These are phyloP conservation scores for Drosophila paulistorum DNA, from an alignment of 1,140 invertebrate species.

Conservation along the genomic window DNA sequence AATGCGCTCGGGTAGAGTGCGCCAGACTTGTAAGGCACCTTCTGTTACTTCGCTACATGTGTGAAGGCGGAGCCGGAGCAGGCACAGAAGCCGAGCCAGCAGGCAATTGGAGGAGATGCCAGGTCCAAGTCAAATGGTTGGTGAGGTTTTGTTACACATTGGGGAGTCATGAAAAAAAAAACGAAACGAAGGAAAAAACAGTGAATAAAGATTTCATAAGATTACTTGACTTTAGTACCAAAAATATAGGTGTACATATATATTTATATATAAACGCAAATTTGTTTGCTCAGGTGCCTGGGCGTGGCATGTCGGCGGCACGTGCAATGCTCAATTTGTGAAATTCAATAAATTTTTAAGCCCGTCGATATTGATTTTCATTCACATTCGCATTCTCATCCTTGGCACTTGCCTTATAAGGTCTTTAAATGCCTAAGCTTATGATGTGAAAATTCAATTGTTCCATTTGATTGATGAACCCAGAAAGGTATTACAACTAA, in stretches of 20 bases:
- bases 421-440: constrained; percentile 50
- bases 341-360: constrained; percentile 61
- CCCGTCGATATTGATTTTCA: constrained; percentile 48
- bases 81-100: neutral
- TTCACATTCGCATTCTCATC: neutral
- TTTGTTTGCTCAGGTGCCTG: constrained; percentile 65
- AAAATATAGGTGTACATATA: constrained; percentile 12
- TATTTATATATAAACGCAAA: constrained; percentile 20
- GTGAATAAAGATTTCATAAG: constrained; percentile 67
- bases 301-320: constrained; percentile 45
- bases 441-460: constrained; percentile 60
- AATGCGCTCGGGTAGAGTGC: constrained; percentile 86
- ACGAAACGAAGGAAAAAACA: constrained; percentile 41
- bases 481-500: constrained; percentile 1
- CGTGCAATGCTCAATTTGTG: constrained; percentile 11
- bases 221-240: constrained; percentile 64
- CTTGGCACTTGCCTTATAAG: constrained; percentile 10
- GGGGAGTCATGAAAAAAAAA: constrained; percentile 63
- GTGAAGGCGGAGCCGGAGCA: neutral
- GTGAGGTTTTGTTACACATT: constrained; percentile 65
- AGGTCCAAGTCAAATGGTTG: constrained; percentile 39
- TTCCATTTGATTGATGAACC: constrained; percentile 9
- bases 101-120: neutral
- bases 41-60: constrained; percentile 85
- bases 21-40: constrained; percentile 86